Percentiles rank a stretch among this genome's conserved stretches.
phyloP scores from a whole-genome alignment of 2,113 vertebrate species.

The Chauna torquata region DNA sequence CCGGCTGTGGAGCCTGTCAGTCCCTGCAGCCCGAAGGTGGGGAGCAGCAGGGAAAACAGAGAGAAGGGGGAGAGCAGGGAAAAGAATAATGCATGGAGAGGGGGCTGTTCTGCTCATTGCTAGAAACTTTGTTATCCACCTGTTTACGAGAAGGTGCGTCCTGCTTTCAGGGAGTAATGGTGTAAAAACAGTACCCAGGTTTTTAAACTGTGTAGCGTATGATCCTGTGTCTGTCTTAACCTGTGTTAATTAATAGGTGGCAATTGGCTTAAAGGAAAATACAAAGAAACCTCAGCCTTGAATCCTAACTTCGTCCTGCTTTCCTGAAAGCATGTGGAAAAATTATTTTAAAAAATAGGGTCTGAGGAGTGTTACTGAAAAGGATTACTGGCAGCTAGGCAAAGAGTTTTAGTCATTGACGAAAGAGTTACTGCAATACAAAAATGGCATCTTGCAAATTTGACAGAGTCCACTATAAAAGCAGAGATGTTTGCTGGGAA shows the following conservation, averaged over 20 bases:
- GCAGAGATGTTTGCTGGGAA: not conserved
- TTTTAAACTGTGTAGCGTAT: not conserved
- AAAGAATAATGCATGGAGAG: not conserved
- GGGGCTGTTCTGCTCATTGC: not conserved
- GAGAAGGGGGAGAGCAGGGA: not conserved
- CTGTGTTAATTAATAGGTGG: not conserved
- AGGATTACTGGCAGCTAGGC: not conserved
- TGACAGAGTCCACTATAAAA: not conserved
- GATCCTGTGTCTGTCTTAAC: not conserved
- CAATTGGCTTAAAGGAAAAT: not conserved
- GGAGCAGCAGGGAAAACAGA: not conserved
- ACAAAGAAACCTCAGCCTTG: not conserved
- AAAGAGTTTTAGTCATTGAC: not conserved
- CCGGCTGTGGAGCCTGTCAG: not conserved
- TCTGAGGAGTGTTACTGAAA: not conserved
- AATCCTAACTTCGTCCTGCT: not conserved
- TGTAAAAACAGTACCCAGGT: not conserved
- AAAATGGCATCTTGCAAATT: not conserved
- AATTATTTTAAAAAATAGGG: not conserved
- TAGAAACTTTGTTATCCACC: not conserved
- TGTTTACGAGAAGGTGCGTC: not conserved
- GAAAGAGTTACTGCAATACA: not conserved
- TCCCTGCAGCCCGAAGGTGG: not conserved
- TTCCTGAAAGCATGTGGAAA: not conserved
- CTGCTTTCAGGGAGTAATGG: not conserved